Evolutionary conservation across 1,140 invertebrate species (phyloP), one percentile per base, ranked within the genome.

Genomic region (Magallana gigas): DNA sequence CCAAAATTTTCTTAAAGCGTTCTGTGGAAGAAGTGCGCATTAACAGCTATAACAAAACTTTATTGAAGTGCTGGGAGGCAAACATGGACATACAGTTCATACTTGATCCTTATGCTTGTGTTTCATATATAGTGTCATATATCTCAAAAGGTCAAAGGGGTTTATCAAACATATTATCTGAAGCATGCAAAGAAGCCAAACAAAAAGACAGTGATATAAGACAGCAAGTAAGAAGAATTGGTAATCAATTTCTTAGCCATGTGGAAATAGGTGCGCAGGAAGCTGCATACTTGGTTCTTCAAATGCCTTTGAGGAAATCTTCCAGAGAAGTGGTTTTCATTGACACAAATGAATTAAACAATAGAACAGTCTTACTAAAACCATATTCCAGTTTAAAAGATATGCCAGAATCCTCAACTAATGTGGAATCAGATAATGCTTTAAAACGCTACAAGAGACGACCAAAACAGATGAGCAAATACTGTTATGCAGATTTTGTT

Each of bases 71-170:
- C 58, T 87, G 81, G 82, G 18, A 88, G 82, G 88, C 88, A 23
- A 88, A 88, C 56, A 86, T 88, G 84, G 85, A 88, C 62, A 88
- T 87, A 68, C 85, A 89, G 68, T 89, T 29, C 64, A 62, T 89
- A 14, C 58, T 86, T 56, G 88, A 89, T 84, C 85, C 85, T n/a
- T 89, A 36, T 56, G 60, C 62, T 48, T 89, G 88, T 85, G 62
- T 88, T 62, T 60, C 85, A 36, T 90, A 90, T 76, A 88, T 90
- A 23, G 57, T 90, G 8, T 83, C 68, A 60, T 90, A 90, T 57
- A 90, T 90, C 29, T 76, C 84, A 57, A 90, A 90, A 81, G 64
- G 64, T 7, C 64, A 68, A 68, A 16, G 64, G 14, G 64, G 64
- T 68, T n/a, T 68, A 18, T 68, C 64, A 7, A 16, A 68, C 14